Evolutionary conservation across 2,797 vertebrate species (phyloP).

Genomic region (Sebastes iracundus): DNA sequence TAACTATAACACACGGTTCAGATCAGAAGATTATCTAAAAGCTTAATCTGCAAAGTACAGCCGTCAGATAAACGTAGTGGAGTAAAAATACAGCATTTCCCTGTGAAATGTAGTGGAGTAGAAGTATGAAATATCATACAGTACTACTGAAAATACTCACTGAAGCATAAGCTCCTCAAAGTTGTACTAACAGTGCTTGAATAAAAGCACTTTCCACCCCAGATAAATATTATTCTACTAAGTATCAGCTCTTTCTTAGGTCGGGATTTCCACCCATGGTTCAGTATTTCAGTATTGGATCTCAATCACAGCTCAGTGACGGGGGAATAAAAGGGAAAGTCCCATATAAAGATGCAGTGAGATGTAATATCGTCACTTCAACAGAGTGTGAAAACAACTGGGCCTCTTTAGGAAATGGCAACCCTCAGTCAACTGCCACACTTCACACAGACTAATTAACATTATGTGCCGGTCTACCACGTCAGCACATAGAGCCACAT

Average conservation of each 20-base stretch:
- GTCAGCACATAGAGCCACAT: conserved; percentile 34
- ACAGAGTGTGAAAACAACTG: conserved; percentile 45
- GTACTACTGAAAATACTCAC: neutral
- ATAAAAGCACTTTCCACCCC: neutral
- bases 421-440: conserved; percentile 22
- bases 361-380: conserved; percentile 40
- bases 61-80: neutral
- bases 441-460: conserved; percentile 34
- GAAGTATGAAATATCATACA: neutral
- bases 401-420: conserved; percentile 27
- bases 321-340: conserved; percentile 18
- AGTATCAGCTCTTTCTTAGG: neutral
- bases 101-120: neutral
- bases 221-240: neutral
- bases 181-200: neutral
- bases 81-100: neutral
- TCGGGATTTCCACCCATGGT: neutral
- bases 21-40: neutral
- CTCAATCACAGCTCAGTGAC: neutral
- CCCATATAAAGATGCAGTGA: neutral
- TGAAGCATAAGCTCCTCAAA: neutral
- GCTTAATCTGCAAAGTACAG: neutral
- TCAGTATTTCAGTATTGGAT: conserved; percentile 1
- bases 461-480: conserved; percentile 1
- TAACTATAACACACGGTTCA: neutral